These are phyloP conservation scores for Phalacrocorax pelagicus DNA, from an alignment of 2,113 vertebrate species.

Conservation along the genomic window DNA sequence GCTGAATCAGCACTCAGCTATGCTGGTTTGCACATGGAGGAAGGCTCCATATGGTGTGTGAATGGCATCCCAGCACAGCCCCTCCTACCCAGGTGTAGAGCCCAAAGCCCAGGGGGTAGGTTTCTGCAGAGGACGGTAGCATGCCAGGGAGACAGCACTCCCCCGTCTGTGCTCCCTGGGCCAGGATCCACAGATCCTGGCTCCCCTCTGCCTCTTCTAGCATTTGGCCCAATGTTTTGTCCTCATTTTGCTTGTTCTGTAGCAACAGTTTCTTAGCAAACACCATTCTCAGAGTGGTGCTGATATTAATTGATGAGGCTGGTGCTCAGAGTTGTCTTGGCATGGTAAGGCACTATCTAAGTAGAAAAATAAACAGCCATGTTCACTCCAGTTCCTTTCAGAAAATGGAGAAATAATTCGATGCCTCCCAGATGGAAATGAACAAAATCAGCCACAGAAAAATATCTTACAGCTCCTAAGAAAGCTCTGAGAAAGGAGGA, in stretches of 20 bases:
- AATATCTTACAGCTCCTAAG: conserved; percentile 29
- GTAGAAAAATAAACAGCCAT: conserved; percentile 68
- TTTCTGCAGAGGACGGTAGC: neutral
- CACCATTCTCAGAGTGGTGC: conserved; percentile 66
- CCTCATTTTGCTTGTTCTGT: conserved; percentile 71
- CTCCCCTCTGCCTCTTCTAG: conserved; percentile 56
- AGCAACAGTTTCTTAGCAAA: conserved; percentile 74
- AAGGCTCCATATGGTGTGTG: conserved; percentile 33
- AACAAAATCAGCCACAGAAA: conserved; percentile 27
- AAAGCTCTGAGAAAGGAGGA: neutral
- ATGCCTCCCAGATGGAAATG: conserved; percentile 44
- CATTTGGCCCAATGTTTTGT: conserved; percentile 68
- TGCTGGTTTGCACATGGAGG: conserved; percentile 2
- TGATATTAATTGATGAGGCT: conserved; percentile 73
- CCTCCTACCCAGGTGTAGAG: conserved; percentile 33
- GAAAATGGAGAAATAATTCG: conserved; percentile 47
- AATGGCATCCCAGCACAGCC: neutral
- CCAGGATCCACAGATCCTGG: conserved; percentile 58
- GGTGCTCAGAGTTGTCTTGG: conserved; percentile 70
- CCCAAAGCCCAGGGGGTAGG: neutral
- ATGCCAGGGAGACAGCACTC: conserved; percentile 46
- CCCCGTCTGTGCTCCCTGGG: conserved; percentile 56
- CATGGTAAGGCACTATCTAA: conserved; percentile 64
- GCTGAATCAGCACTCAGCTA: conserved; percentile 6
- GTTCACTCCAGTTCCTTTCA: conserved; percentile 54